Conservation (phyloP, 2,797 vertebrate species). For the Mareca strepera region DNA sequence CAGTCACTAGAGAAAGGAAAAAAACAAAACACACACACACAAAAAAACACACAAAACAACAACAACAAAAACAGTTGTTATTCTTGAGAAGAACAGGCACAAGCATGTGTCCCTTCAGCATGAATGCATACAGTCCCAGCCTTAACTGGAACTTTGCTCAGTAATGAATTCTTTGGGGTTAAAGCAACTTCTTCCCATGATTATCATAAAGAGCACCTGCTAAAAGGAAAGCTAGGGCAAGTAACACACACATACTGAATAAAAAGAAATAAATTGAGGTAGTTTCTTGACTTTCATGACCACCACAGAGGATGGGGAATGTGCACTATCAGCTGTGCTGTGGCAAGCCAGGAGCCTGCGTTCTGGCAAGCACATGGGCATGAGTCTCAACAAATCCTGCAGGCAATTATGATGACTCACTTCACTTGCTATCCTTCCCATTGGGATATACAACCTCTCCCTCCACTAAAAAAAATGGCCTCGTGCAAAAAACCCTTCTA, state of each 20-base stretch:
- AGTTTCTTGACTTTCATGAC: not conserved
- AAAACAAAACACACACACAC: too few relatives aligned
- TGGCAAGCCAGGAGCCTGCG: not conserved
- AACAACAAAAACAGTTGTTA: not conserved
- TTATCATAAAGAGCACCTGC: not conserved
- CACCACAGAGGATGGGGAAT: not conserved
- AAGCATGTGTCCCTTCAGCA: not conserved
- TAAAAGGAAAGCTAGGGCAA: not conserved
- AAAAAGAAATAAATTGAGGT: not conserved
- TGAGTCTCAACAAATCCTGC: accelerated
- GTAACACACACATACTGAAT: not conserved
- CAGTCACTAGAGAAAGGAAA: not conserved
- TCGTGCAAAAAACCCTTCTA: not conserved
- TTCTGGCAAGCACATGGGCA: accelerated
- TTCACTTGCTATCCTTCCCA: not conserved
- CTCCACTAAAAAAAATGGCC: not conserved
- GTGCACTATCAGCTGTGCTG: not conserved
- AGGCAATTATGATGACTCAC: not conserved
- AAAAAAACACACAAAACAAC: too few relatives aligned
- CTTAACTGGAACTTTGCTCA: not conserved
- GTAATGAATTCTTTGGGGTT: not conserved
- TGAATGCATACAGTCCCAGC: not conserved
- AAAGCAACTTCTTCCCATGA: not conserved
- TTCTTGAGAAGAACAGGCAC: not conserved
- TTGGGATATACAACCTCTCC: not conserved